These are phyloP conservation scores for Acleris literana DNA, from an alignment of 2,888 invertebrate genomes.

Conservation along the genomic window DNA sequence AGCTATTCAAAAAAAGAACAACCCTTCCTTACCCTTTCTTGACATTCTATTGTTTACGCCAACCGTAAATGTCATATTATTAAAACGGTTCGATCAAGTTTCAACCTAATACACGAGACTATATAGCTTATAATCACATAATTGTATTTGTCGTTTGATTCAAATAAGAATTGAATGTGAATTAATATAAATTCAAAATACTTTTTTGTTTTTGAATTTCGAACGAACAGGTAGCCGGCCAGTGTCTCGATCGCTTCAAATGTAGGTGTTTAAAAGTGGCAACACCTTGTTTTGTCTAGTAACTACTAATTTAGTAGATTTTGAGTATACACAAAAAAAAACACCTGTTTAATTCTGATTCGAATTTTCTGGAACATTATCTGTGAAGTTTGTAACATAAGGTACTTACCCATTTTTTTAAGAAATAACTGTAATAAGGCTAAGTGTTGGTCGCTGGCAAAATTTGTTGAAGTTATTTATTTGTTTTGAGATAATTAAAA, in stretches of 20 bases:
- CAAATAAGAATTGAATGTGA: conserved; percentile 45
- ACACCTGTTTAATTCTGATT: conserved; percentile 3
- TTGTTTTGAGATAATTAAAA: neutral
- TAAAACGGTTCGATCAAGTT: conserved; percentile 45
- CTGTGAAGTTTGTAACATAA: no score
- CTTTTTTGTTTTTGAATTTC: conserved; percentile 61
- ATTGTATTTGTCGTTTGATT: conserved; percentile 38
- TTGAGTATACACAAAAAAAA: conserved; percentile 50
- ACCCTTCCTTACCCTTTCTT: conserved; percentile 80
- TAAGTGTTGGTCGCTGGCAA: no score
- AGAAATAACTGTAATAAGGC: no score
- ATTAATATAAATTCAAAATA: conserved; percentile 67
- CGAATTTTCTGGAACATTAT: neutral
- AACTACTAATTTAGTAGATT: conserved; percentile 46
- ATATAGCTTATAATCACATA: conserved; percentile 51
- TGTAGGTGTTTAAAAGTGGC: conserved; percentile 33
- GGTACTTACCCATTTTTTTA: no score
- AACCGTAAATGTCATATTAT: conserved; percentile 58
- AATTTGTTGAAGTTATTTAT: no score
- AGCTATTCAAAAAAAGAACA: conserved; percentile 80
- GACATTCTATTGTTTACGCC: conserved; percentile 73
- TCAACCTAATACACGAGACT: conserved; percentile 45
- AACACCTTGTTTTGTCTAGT: conserved; percentile 50
- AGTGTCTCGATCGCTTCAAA: conserved; percentile 52
- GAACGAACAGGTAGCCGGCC: conserved; percentile 72